Base-by-base conservation (phyloP, 2,113 vertebrate species). In the Daphoenositta chrysoptera region DNA sequence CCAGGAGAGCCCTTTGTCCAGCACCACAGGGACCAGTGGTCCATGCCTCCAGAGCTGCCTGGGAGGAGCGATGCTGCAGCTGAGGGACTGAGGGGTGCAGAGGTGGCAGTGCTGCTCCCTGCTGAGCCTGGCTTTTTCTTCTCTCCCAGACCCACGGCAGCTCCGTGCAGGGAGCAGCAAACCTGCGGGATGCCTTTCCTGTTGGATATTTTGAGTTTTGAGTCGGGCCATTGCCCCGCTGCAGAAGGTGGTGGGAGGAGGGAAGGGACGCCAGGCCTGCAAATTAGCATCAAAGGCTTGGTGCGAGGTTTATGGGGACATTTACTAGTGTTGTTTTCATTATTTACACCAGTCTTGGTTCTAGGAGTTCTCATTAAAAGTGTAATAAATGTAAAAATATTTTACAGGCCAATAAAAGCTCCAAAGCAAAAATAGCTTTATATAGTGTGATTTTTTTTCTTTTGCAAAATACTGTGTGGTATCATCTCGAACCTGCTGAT, bases 331-430 rank as follows among this genome's bases (percentile, higher is more conserved):
- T 93, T 98, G 97, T 98, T 98, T 98, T 98, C 98, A 98, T 98
- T 98, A 98, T 98, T 98, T 98, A 98, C 97, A 98, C 98, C 97
- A 83, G 97, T 87, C 97, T 97, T 80, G 97, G 98, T 98, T 98
- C 98, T 97, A 98, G 98, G 98, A 98, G 98, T 98, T 98, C 98
- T 98, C 89, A 96, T 98, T 98, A 98, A 98, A 98, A 65, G 95
- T 50, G 96, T 98, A 98, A 98, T 98, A 98, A 98, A 98, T 98
- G 97, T 98, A 98, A 98, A 98, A 98, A 98, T 98, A 98, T 98
- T 98, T 98, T 98, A 98, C 95, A 96, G 96, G 96, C 96, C 97
- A 96, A 98, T 98, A 98, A 98, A 98, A 98, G 96, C 95, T 98
- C 97, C 97, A 97, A 98, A 98, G 97, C 96, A 98, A 98, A 98